These are phyloP conservation scores for Anarsia innoxiella DNA, from an alignment of 2,888 invertebrate species.

Conservation along the genomic window DNA sequence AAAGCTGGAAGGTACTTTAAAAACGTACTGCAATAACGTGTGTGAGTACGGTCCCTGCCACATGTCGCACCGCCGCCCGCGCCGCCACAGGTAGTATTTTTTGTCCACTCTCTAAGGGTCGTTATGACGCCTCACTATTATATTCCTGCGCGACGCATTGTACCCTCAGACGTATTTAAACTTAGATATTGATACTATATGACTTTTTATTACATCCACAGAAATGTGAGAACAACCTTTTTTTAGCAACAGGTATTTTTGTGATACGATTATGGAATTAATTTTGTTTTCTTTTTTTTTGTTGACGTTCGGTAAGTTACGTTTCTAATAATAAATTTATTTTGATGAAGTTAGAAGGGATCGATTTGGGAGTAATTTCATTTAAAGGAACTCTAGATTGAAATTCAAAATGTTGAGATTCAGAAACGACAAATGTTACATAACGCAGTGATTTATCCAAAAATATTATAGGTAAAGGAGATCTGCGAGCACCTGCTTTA, in stretches of 20 bases:
- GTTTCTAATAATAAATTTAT: too few relatives aligned
- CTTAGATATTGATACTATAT: constrained; percentile 4
- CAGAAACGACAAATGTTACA: too few relatives aligned
- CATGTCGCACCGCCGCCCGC: background rate
- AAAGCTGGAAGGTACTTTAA: too few relatives aligned
- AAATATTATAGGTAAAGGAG: too few relatives aligned
- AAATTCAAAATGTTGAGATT: too few relatives aligned
- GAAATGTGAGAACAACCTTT: constrained; percentile 3
- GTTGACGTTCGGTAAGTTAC: background rate
- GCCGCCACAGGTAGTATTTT: constrained; percentile 3
- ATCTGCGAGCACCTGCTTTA: too few relatives aligned
- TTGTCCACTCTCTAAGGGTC: background rate
- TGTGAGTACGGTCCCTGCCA: background rate
- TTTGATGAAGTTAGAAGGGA: too few relatives aligned
- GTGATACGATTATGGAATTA: background rate
- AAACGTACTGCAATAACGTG: too few relatives aligned
- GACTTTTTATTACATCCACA: constrained; percentile 1
- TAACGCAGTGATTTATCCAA: too few relatives aligned
- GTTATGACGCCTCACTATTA: constrained; percentile 4
- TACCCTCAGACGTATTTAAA: background rate
- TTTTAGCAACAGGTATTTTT: background rate
- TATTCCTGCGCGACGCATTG: background rate
- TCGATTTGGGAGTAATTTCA: too few relatives aligned
- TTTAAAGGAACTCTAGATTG: too few relatives aligned
- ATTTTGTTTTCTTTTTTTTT: background rate